phyloP scores from a whole-genome alignment of 2,888 invertebrate genomes.

The Dynastes grantii region DNA sequence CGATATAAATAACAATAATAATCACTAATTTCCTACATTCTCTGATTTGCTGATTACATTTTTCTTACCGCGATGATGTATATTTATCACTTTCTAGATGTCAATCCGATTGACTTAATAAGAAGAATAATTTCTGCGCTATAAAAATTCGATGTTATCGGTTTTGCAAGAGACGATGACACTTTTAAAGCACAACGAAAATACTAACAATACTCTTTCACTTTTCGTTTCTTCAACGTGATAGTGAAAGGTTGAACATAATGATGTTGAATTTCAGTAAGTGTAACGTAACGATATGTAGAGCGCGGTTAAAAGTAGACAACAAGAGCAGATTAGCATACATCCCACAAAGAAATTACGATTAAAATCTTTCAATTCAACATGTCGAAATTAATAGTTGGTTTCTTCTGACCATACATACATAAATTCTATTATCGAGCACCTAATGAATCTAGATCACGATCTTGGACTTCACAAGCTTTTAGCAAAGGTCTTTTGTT shows the following conservation, averaged over 20 bases:
- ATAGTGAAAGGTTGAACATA: constrained; percentile 31
- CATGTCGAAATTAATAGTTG: no score
- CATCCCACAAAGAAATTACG: not conserved
- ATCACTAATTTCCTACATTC: not conserved
- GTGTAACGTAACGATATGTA: constrained; percentile 28
- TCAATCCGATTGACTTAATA: not conserved
- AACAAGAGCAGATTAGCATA: no score
- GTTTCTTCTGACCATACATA: no score
- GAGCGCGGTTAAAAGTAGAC: constrained; percentile 13
- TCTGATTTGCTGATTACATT: not conserved
- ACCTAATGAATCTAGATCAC: no score
- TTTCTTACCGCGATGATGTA: not conserved
- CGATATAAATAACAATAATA: no score
- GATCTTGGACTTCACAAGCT: no score
- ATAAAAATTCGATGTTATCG: not conserved
- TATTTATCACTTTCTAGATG: constrained; percentile 3
- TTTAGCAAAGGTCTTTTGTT: not conserved
- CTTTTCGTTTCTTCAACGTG: constrained; percentile 23
- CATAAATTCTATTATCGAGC: no score
- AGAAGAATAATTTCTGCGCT: no score
- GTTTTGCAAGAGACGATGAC: not conserved
- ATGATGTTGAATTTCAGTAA: not conserved
- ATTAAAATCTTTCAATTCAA: not conserved
- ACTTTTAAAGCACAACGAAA: not conserved
- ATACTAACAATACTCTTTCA: constrained; percentile 21